Percentiles rank a stretch among this genome's conserved stretches.
Evolutionary conservation across 1,140 invertebrate species (phyloP).

Genomic region (Drosophila cardini): DNA sequence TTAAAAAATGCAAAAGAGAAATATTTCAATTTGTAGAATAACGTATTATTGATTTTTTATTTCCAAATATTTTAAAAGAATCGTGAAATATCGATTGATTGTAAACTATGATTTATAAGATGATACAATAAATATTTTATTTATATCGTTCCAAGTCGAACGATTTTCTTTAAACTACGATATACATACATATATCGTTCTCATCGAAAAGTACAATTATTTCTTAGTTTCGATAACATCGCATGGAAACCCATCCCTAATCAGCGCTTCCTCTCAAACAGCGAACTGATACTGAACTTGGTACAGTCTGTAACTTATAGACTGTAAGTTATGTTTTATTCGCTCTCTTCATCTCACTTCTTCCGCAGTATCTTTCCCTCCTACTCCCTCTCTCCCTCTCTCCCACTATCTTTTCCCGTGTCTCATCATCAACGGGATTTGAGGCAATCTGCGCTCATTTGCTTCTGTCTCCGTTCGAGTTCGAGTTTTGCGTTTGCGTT

Average conservation of each 20-base stretch:
- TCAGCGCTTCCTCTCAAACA: constrained; percentile 2
- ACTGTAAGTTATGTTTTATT: neutral
- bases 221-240: too few species aligned
- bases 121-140: too few species aligned
- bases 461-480: constrained; percentile 16
- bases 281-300: constrained; percentile 7
- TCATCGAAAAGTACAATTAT: too few species aligned
- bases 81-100: too few species aligned
- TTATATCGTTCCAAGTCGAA: too few species aligned
- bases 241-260: neutral
- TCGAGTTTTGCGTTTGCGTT: constrained; percentile 62
- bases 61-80: too few species aligned
- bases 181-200: too few species aligned
- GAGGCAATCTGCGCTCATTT: constrained; percentile 57
- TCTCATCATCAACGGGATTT: constrained; percentile 5
- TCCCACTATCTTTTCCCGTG: neutral
- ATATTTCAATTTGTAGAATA: too few species aligned
- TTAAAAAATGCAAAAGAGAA: too few species aligned
- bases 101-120: too few species aligned
- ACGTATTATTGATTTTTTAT: too few species aligned
- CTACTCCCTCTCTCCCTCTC: neutral
- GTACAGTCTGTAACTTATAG: neutral
- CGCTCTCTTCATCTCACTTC: constrained; percentile 12
- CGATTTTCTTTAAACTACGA: too few species aligned
- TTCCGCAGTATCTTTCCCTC: constrained; percentile 13